These are phyloP conservation scores for Alectoris magna DNA, from an alignment of 2,797 vertebrate species.

Conservation along the genomic window DNA sequence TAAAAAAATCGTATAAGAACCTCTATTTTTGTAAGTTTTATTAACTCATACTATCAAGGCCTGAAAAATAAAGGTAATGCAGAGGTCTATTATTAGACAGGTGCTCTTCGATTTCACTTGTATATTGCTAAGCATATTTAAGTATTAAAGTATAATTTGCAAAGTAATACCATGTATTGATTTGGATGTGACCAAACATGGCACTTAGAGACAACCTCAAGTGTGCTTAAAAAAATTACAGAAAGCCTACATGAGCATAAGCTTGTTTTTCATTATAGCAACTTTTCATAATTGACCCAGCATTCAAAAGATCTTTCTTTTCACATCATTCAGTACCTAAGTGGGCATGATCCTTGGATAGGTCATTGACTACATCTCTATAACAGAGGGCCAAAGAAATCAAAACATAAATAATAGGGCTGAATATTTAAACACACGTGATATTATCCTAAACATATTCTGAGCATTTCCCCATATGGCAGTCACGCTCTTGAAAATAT, in stretches of 20 bases:
- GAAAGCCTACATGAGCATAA: not conserved
- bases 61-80: not conserved
- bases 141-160: conserved; percentile 15
- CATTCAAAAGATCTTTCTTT: not conserved
- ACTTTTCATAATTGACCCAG: not conserved
- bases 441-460: not conserved
- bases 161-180: conserved; percentile 30
- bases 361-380: not conserved
- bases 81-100: not conserved
- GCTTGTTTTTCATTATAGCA: not conserved
- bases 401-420: not conserved
- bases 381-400: not conserved
- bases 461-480: not conserved
- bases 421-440: not conserved
- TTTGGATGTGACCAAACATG: conserved; percentile 28
- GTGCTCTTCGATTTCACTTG: conserved; percentile 6
- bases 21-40: not conserved
- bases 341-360: not conserved
- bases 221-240: conserved; percentile 10
- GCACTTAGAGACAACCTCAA: not conserved
- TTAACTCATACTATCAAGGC: not conserved
- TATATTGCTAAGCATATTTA: conserved; percentile 15
- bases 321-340: not conserved
- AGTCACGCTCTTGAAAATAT: not conserved
- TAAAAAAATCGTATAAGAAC: not conserved